phyloP scores from a whole-genome alignment of 2,888 invertebrate species.

The Caenorhabditis sulstoni region DNA sequence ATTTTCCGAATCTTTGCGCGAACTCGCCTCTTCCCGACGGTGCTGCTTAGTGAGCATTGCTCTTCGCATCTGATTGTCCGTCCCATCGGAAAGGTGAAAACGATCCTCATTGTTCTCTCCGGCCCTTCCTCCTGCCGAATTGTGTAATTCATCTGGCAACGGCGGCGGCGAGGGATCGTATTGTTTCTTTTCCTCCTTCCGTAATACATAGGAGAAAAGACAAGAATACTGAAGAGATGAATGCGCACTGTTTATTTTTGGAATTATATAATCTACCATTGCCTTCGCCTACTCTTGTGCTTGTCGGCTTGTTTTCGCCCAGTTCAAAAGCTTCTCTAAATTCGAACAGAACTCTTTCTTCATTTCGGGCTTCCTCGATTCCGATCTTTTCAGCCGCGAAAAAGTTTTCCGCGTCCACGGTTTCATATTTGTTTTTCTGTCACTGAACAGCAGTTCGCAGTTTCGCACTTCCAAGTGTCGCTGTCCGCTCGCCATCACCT shows the following conservation, averaged over 20 bases:
- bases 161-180: constrained; percentile 43
- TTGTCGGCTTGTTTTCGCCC: constrained; percentile 47
- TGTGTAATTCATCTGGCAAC: constrained; percentile 54
- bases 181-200: constrained; percentile 48
- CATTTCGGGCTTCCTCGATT: background rate
- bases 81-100: constrained; percentile 10
- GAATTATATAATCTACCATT: constrained; percentile 50
- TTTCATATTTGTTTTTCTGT: constrained; percentile 25
- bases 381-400: background rate
- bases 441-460: constrained; percentile 27
- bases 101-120: constrained; percentile 39
- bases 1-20: background rate
- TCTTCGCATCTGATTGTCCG: background rate
- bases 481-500: constrained; percentile 22
- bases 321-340: background rate
- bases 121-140: constrained; percentile 28
- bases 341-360: background rate
- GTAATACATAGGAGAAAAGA: constrained; percentile 36
- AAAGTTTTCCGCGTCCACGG: constrained; percentile 21
- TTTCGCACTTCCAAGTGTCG: constrained; percentile 53
- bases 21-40: background rate
- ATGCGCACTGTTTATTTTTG: constrained; percentile 54
- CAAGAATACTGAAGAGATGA: constrained; percentile 20
- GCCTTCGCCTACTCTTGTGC: constrained; percentile 10
- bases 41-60: background rate